A percentile compares a stretch with the other conserved stretches of the same genome.
Conservation (phyloP, 2,113 vertebrate species). For the Xenopus tropicalis region UCB_Xtro_10.0 CM004444.2:47252001-47252500, state of each 20-base stretch:
- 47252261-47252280: conserved; percentile 44
- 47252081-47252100: conserved; percentile 34
- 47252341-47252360: conserved; percentile 44
- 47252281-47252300: conserved; percentile 37
- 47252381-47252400: conserved; percentile 40
- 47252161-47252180: conserved; percentile 42
- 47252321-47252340: too few relatives aligned
- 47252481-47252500: conserved; percentile 45
- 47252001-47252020: conserved; percentile 16
- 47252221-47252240: conserved; percentile 30
- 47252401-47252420: too few relatives aligned
- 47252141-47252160: conserved; percentile 29
- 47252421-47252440: conserved; percentile 39
- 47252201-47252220: conserved; percentile 43
- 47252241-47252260: conserved; percentile 39
- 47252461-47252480: conserved; percentile 37
- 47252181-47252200: too few relatives aligned
- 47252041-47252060: too few relatives aligned
- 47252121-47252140: conserved; percentile 45
- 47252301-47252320: conserved; percentile 38
- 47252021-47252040: conserved; percentile 43
- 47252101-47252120: conserved; percentile 39
- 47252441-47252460: conserved; percentile 36
- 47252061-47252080: conserved; percentile 39
- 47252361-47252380: conserved; percentile 26